These are phyloP conservation scores for Oenanthe melanoleuca DNA, from an alignment of 2,113 vertebrate genomes.

Conservation along the genomic window DNA sequence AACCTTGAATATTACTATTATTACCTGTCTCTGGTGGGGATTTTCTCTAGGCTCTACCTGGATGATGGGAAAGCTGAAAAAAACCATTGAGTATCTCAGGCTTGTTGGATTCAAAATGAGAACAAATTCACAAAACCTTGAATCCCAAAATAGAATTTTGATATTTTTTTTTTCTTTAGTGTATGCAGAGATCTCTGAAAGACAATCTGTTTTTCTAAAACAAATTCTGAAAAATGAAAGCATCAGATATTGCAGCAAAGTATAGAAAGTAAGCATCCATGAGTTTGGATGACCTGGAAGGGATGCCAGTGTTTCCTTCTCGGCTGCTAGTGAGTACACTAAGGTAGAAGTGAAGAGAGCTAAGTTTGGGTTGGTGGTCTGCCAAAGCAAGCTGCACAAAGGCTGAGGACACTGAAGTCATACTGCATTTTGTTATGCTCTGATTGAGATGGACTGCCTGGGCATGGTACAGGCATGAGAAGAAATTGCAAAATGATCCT, in stretches of 20 bases:
- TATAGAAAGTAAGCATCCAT: neutral
- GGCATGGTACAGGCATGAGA: neutral
- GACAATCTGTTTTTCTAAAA: neutral
- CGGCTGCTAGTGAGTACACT: neutral
- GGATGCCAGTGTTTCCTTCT: neutral
- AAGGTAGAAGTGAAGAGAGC: neutral
- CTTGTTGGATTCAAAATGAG: neutral
- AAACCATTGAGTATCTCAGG: neutral
- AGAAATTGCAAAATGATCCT: neutral
- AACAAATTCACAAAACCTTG: neutral
- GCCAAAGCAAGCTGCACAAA: neutral
- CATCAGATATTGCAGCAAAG: neutral
- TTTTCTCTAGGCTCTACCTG: neutral
- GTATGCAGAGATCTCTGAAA: neutral
- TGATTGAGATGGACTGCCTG: neutral
- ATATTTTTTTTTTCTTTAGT: neutral
- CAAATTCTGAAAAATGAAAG: neutral
- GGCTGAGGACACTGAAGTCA: neutral
- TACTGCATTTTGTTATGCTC: neutral
- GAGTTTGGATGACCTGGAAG: neutral
- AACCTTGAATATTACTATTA: neutral
- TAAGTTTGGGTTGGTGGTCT: neutral
- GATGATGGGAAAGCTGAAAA: neutral
- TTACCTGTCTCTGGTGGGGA: neutral
- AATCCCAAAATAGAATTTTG: neutral